These are phyloP conservation scores for Ophiodon elongatus DNA, from an alignment of 2,113 vertebrate species.

Conservation along the genomic window DNA sequence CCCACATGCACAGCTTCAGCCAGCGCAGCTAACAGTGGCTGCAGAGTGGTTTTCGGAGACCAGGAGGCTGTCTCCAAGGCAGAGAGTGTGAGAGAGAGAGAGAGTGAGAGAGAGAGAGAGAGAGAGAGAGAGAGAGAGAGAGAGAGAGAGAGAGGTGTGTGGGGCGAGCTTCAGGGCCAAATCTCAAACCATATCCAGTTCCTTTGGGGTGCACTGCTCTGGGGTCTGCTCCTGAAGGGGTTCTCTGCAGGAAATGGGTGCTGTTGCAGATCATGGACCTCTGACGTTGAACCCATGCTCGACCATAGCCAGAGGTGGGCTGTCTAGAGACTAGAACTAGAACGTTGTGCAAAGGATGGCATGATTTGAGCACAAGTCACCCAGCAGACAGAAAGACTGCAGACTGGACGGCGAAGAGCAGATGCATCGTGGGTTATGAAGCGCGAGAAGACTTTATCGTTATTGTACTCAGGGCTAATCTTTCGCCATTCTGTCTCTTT, in stretches of 20 bases:
- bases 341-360: conserved; percentile 17
- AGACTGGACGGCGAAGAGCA: conserved; percentile 8
- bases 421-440: conserved; percentile 8
- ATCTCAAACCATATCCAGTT: conserved; percentile 12
- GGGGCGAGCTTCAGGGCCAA: conserved; percentile 24
- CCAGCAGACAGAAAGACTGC: conserved; percentile 25
- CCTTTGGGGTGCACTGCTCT: conserved; percentile 9
- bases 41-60: background rate
- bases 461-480: conserved; percentile 11
- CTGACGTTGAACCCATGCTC: conserved; percentile 8
- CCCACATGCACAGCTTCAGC: conserved; percentile 86
- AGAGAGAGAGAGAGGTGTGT: background rate
- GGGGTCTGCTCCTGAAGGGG: conserved; percentile 20
- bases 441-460: conserved; percentile 31
- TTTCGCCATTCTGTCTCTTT: conserved; percentile 10
- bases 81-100: background rate
- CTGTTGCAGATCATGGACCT: conserved; percentile 13
- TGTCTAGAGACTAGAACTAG: background rate
- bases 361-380: conserved; percentile 1
- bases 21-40: conserved; percentile 82
- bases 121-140: background rate
- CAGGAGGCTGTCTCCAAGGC: conserved; percentile 12
- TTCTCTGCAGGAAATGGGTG: conserved; percentile 22
- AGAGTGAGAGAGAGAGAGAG: background rate
- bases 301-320: background rate